A percentile compares a stretch with the other conserved stretches of the same genome.
Evolutionary conservation across 2,888 invertebrate species (phyloP).

Genomic region (Cyaniris semiargus): DNA sequence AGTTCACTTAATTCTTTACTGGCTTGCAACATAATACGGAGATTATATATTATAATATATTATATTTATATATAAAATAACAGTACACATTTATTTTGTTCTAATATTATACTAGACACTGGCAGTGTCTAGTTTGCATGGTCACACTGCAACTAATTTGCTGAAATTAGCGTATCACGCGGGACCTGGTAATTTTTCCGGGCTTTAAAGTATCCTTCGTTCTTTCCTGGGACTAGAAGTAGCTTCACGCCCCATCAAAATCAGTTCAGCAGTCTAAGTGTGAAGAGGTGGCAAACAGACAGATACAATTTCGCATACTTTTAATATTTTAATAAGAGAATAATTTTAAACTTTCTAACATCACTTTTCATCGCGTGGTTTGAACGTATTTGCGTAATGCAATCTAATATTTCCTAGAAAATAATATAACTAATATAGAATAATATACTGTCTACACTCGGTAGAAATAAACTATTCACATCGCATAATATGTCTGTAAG

Average conservation of each 20-base stretch:
- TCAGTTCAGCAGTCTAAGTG: background rate
- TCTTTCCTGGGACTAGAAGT: background rate
- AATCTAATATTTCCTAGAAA: background rate
- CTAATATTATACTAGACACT: too few species aligned
- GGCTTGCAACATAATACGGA: background rate
- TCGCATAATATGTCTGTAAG: conserved; percentile 32
- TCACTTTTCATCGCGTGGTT: background rate
- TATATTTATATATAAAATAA: background rate
- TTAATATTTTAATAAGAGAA: too few species aligned
- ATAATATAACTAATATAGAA: background rate
- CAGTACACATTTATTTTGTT: too few species aligned
- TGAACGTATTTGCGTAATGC: background rate
- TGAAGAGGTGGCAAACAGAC: background rate
- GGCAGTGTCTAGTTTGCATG: too few species aligned
- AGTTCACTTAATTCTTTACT: background rate
- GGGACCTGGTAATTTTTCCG: too few species aligned
- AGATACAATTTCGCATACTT: background rate
- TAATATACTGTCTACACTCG: background rate
- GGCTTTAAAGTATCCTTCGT: background rate
- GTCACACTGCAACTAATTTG: too few species aligned
- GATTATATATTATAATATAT: too few species aligned
- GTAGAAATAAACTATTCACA: conserved; percentile 30
- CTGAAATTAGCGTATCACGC: too few species aligned
- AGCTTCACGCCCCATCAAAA: background rate
- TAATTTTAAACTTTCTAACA: too few species aligned